Percentiles rank a stretch among this genome's conserved stretches.
Conservation (phyloP, 2,888 invertebrate species). For the Frankliniella intonsa region DNA sequence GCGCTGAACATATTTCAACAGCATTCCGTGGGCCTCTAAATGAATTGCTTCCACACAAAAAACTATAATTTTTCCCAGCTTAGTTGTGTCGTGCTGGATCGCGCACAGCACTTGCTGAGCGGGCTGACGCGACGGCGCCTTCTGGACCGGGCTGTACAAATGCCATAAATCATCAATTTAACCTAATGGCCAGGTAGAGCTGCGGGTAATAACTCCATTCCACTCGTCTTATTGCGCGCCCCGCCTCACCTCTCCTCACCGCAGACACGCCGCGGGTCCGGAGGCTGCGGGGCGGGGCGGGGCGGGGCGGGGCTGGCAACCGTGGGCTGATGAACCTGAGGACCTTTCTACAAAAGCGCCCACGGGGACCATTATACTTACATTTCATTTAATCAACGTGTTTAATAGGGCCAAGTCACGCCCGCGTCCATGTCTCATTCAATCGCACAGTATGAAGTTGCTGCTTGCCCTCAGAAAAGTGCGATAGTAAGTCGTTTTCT, state of each 20-base stretch:
- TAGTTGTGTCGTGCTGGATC: too few relatives aligned
- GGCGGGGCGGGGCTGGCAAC: neutral
- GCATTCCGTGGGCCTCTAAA: too few relatives aligned
- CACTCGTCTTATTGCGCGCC: neutral
- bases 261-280: neutral
- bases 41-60: neutral
- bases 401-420: too few relatives aligned
- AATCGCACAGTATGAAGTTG: too few relatives aligned
- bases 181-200: constrained; percentile 12
- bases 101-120: neutral
- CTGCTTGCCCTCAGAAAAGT: too few relatives aligned
- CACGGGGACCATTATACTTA: too few relatives aligned
- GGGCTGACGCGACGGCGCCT: neutral
- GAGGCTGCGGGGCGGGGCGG: neutral
- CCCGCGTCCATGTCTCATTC: too few relatives aligned
- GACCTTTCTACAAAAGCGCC: too few relatives aligned
- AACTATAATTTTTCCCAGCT: neutral
- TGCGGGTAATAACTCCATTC: constrained; percentile 13
- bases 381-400: too few relatives aligned
- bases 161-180: constrained; percentile 24
- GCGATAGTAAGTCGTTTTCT: too few relatives aligned
- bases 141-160: neutral
- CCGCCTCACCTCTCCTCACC: neutral
- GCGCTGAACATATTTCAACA: too few relatives aligned
- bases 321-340: too few relatives aligned